A percentile compares a stretch with the other conserved stretches of the same genome.
phyloP scores from a whole-genome alignment of 2,113 vertebrate species.

The Chroicocephalus ridibundus region DNA sequence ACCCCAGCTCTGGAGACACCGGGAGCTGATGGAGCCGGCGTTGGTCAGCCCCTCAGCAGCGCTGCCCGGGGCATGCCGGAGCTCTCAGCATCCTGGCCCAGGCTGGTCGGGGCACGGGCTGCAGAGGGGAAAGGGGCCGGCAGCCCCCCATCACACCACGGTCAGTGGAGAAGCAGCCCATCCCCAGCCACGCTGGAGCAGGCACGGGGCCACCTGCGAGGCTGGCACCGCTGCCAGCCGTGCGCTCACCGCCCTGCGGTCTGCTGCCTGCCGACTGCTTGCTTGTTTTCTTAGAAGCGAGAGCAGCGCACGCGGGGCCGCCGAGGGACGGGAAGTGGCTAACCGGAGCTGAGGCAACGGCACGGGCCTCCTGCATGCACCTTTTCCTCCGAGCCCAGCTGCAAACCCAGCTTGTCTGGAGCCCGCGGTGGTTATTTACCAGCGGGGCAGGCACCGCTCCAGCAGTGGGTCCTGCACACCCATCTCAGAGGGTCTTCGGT shows the following conservation, averaged over 20 bases:
- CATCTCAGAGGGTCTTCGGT: accelerated
- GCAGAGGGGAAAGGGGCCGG: background rate
- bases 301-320: accelerated
- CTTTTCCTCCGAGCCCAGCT: background rate
- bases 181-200: background rate
- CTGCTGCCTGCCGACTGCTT: accelerated
- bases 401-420: background rate
- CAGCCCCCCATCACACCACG: accelerated
- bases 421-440: accelerated
- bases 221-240: background rate
- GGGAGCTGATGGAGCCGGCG: background rate
- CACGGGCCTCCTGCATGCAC: background rate
- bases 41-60: background rate
- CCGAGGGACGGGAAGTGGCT: background rate
- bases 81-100: background rate
- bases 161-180: background rate
- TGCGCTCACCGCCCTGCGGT: accelerated
- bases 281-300: background rate
- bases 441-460: accelerated
- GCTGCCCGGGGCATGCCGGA: accelerated
- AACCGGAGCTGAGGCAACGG: accelerated
- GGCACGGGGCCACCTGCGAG: accelerated
- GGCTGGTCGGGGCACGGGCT: accelerated
- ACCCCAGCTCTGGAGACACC: accelerated
- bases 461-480: accelerated